Conservation (phyloP, 2,797 vertebrate genomes). For the Melanotaenia nigrans region DNA sequence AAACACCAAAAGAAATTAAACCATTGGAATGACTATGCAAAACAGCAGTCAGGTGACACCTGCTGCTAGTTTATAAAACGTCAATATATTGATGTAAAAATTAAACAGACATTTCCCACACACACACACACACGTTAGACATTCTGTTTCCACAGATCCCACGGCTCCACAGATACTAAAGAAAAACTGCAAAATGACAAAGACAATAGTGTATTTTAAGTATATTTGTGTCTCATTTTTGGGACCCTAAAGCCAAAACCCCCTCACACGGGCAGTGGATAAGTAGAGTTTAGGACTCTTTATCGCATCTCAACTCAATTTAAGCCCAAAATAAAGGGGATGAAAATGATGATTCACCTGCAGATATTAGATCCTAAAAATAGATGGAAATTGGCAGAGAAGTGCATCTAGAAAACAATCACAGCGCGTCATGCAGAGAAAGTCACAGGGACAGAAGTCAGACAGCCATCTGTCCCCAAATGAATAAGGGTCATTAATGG, state of each 20-base stretch:
- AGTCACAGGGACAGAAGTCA: slow-evolving; percentile 29
- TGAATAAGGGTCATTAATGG: slow-evolving; percentile 27
- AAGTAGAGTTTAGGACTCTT: slow-evolving; percentile 38
- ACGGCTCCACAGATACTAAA: slow-evolving; percentile 28
- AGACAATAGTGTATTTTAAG: slow-evolving; percentile 51
- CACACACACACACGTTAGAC: slow-evolving; percentile 37
- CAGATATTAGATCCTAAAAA: slow-evolving; percentile 65
- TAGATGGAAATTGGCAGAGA: slow-evolving; percentile 58
- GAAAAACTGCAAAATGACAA: slow-evolving; percentile 54
- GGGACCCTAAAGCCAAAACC: slow-evolving; percentile 19
- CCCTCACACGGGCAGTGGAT: slow-evolving; percentile 15
- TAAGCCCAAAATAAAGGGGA: slow-evolving; percentile 46
- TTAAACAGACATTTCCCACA: slow-evolving; percentile 32
- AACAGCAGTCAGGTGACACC: slow-evolving; percentile 36
- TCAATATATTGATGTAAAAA: slow-evolving; percentile 48
- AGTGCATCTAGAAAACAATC: slow-evolving; percentile 51
- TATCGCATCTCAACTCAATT: slow-evolving; percentile 33
- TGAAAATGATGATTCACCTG: slow-evolving; percentile 51
- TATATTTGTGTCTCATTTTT: slow-evolving; percentile 34
- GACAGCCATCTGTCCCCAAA: slow-evolving; percentile 21
- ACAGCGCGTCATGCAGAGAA: slow-evolving; percentile 58
- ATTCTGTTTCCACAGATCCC: slow-evolving; percentile 25
- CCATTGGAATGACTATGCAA: slow-evolving; percentile 72
- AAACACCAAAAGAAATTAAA: slow-evolving; percentile 44
- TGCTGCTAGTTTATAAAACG: slow-evolving; percentile 45